Evolutionary conservation across 92 coral and sea anemone species (phyloP), one percentile per base, ranked within the genome.

Genomic region (Parazoanthus darwini): DNA sequence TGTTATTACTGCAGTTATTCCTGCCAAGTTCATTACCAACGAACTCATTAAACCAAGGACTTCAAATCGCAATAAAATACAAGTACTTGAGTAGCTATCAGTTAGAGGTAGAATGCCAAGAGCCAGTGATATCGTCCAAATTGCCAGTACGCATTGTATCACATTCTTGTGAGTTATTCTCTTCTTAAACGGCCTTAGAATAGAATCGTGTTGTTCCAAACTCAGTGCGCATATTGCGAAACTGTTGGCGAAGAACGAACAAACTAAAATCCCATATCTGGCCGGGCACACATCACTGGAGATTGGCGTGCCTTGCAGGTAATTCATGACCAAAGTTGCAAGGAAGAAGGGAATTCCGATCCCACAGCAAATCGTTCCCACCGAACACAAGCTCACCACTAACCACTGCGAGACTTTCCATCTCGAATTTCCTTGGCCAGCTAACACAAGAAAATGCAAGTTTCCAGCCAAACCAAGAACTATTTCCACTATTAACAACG

Each of bases 171-270:
- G 15, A 44, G 82, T 46, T 78, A 78, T 46, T 26, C 82, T 48
- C 82, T 78, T 46, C 48, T 5, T 44, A 8, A 78, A 78, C 11
- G 82, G 82, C 37, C 82, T 78, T 38, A 46, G 20, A n/a, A 78
- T 50, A 6, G 82, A 78, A 26, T 78, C 82, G 8, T 78, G 26
- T 6, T 65, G 82, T 15, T 46, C 82, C 59, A 78, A n/a, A 42
- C 82, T 78, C 14, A 78, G 82, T 15, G 58, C 65, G 58, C 65
- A 46, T 78, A 78, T 78, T 50, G 58, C 23, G 37, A 78, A 11
- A 23, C 82, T 78, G 82, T 78, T 78, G 38, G 82, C 82, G 8
- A 78, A 78, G 82, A 78, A 78, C 0, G 82, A 78, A 26, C n/a
- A 78, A 14, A 46, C 37, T 7, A 26, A 3, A 42, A 50, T 26